phyloP scores from a whole-genome alignment of 2,888 invertebrate species.

The Rhingia campestris region DNA sequence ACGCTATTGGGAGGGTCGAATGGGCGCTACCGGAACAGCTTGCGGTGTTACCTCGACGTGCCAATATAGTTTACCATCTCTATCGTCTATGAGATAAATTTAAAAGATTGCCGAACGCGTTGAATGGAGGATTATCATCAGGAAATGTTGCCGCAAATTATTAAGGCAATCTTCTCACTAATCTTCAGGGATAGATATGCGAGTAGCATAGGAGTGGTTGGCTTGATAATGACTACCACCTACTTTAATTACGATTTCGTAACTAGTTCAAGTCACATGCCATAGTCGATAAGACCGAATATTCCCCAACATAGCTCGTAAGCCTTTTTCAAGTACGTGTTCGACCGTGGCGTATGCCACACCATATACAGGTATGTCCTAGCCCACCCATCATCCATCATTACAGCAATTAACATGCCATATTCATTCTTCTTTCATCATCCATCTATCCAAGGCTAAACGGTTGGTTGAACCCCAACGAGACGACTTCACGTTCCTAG shows the following conservation, averaged over 20 bases:
- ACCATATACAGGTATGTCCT: conserved; percentile 39
- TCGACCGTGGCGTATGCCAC: conserved; percentile 32
- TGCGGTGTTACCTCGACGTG: conserved; percentile 27
- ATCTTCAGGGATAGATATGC: not conserved
- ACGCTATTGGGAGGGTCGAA: conserved; percentile 26
- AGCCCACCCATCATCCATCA: conserved; percentile 40
- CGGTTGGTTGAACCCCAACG: conserved; percentile 6
- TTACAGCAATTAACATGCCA: conserved; percentile 59
- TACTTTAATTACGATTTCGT: not conserved
- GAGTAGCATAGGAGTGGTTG: not conserved
- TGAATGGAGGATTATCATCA: conserved; percentile 57
- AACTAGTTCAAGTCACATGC: not conserved
- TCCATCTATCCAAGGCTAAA: conserved; percentile 10
- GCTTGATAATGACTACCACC: not conserved
- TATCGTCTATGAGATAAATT: conserved; percentile 50
- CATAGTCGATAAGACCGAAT: conserved; percentile 3
- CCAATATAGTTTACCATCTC: conserved; percentile 53
- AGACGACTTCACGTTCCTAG: conserved; percentile 36
- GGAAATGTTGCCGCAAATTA: conserved; percentile 69
- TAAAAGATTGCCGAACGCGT: conserved; percentile 63
- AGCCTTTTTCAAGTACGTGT: conserved; percentile 44
- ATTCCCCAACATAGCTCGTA: not conserved
- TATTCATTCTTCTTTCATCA: conserved; percentile 45
- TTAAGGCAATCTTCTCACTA: conserved; percentile 11
- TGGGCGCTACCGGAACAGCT: conserved; percentile 26